A percentile compares a stretch with the other conserved stretches of the same genome.
phyloP scores from a whole-genome alignment of 2,888 invertebrate genomes.

The Euzophera pinguis region DNA sequence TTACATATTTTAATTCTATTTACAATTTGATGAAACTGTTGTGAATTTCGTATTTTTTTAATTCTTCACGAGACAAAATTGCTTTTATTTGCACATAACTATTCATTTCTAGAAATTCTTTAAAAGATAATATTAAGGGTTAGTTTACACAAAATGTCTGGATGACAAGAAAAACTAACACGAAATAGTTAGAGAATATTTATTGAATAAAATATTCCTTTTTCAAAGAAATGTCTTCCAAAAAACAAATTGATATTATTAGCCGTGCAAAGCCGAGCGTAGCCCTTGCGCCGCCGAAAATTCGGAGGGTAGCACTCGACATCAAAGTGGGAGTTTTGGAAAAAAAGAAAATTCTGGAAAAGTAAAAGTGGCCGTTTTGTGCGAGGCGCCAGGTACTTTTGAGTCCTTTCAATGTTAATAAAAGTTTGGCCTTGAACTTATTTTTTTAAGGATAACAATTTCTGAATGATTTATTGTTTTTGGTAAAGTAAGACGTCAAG shows the following conservation, averaged over 20 bases:
- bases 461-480: not conserved
- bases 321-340: constrained; percentile 48
- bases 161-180: not conserved
- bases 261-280: constrained; percentile 29
- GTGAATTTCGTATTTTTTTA: no score
- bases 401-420: constrained; percentile 34
- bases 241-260: constrained; percentile 17
- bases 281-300: constrained; percentile 39
- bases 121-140: no score
- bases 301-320: constrained; percentile 51
- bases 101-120: no score
- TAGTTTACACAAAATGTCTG: no score
- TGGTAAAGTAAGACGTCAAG: not conserved
- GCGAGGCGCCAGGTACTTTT: constrained; percentile 36
- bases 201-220: not conserved
- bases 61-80: no score
- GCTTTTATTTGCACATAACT: no score
- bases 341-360: constrained; percentile 42
- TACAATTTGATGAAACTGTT: no score
- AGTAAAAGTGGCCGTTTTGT: constrained; percentile 32
- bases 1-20: no score
- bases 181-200: not conserved
- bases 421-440: constrained; percentile 34
- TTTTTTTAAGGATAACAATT: constrained; percentile 21
- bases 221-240: not conserved